phyloP scores from a whole-genome alignment of 2,888 invertebrate genomes.

The Helobdella robusta region DNA sequence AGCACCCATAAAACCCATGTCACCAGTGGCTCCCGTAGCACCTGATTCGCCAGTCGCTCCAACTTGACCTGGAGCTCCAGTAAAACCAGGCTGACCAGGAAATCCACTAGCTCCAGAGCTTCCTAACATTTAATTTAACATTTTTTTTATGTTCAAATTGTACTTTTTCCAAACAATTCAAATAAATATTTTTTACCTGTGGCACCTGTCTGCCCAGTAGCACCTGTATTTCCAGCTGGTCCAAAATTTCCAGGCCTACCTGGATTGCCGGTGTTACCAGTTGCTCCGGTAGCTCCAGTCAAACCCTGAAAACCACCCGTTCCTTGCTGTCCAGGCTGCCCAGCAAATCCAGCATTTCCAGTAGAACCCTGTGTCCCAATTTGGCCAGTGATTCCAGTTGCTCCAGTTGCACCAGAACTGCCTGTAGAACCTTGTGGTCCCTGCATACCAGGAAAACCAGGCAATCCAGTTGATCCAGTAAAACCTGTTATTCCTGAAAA shows the following conservation, averaged over 20 bases:
- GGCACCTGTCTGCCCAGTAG: too few species aligned
- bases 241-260: slow-evolving; percentile 6
- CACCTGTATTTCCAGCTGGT: slow-evolving; percentile 5
- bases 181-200: too few species aligned
- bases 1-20: slow-evolving; percentile 4
- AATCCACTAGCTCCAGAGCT: too few species aligned
- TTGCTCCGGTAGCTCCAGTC: background rate
- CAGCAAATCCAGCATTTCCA: slow-evolving; percentile 10
- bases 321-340: background rate
- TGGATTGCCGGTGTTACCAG: background rate
- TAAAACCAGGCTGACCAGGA: too few species aligned
- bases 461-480: background rate
- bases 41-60: slow-evolving; percentile 6
- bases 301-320: slow-evolving; percentile 16
- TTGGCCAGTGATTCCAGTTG: slow-evolving; percentile 23
- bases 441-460: background rate
- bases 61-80: background rate
- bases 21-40: background rate
- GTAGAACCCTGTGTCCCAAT: slow-evolving; percentile 17
- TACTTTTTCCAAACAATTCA: too few species aligned
- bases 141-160: too few species aligned
- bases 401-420: slow-evolving; percentile 21
- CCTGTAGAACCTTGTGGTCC: slow-evolving; percentile 24
- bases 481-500: background rate
- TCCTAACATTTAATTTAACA: too few species aligned